A percentile compares a stretch with the other conserved stretches of the same genome.
These are phyloP conservation scores for Bucorvus abyssinicus DNA, from an alignment of 2,797 vertebrate genomes.

Conservation along the genomic window DNA sequence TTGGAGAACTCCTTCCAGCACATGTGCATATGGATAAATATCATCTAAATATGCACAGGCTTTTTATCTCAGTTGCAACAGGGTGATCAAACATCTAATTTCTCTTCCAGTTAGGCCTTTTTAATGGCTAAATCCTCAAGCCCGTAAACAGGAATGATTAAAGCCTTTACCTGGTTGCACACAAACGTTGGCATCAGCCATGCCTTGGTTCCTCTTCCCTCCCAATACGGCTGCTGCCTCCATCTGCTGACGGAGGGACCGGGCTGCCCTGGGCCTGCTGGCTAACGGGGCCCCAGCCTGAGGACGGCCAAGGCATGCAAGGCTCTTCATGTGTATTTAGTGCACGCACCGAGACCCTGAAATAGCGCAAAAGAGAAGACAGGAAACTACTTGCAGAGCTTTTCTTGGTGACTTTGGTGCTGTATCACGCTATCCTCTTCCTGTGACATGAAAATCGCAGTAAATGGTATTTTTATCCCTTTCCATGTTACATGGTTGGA, in stretches of 20 bases:
- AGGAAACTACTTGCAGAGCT: not conserved
- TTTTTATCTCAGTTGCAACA: not conserved
- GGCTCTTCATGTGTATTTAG: not conserved
- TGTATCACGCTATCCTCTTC: not conserved
- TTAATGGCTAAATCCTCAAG: not conserved
- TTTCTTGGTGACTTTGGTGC: not conserved
- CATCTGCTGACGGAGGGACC: not conserved
- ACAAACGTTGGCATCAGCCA: fast-evolving
- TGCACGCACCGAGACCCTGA: too few relatives aligned
- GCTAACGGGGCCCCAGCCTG: fast-evolving
- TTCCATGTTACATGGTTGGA: not conserved
- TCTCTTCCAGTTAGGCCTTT: not conserved
- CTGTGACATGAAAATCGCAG: not conserved
- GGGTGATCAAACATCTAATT: not conserved
- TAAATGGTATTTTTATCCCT: not conserved
- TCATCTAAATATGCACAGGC: not conserved
- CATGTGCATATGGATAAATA: not conserved
- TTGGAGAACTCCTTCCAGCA: not conserved
- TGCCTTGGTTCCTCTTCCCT: not conserved
- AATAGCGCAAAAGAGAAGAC: not conserved
- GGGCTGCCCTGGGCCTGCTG: not conserved
- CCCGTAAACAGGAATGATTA: not conserved
- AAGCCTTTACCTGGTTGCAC: not conserved
- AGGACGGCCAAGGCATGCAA: fast-evolving
- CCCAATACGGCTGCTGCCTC: not conserved